Base-by-base conservation (phyloP, 2,797 vertebrate genomes). In the Xenops minutus region DNA sequence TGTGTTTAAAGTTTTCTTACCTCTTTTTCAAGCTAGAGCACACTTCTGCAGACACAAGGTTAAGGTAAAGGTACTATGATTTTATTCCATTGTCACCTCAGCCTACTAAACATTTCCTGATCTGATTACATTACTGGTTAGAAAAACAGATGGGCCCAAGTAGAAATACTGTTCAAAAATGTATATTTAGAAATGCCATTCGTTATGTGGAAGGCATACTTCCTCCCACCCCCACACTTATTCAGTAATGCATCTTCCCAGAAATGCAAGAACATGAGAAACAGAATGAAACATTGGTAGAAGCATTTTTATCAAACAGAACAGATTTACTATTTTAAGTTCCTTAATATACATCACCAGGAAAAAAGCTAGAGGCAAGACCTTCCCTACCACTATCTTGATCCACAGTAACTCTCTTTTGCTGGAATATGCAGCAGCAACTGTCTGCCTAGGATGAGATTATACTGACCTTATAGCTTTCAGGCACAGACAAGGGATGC, bases 351-450 rank as follows among this genome's bases (percentile, higher is more conserved):
- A 17, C 2, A 5, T 21, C 63, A 43, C 4, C 21, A 34, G 5
- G 9, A 6, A 7, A 44, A 84, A 64, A 56, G 11, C 29, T 24
- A 74, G 19, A 63, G 9, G 4, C 68, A 58, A 61, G 5, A 48
- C 10, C 3, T 71, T 46, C 2, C 0, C 26, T 37, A 7, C 3
- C 7, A 4, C 6, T 51, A 21, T 7, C 5, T 43, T 13, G 8
- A 21, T 5, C 6, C 22, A 8, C 3, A 2, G 16, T 18, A 68
- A 9, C 14, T 74, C 23, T 29, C 21, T 62, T 78, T 29, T 58
- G 27, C 46, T 62, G 46, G 7, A 49, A 49, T 24, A 9, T 29
- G 6, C 41, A 91, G 27, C 20, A 43, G 23, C 7, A 10, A 62
- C 15, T 39, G 7, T 5, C 48, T 69, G 9, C 51, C 52, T 36